Percentiles rank a stretch among this genome's conserved stretches.
These are phyloP conservation scores for Poecilus cupreus DNA, from an alignment of 2,888 invertebrate species.

Conservation along the genomic window DNA sequence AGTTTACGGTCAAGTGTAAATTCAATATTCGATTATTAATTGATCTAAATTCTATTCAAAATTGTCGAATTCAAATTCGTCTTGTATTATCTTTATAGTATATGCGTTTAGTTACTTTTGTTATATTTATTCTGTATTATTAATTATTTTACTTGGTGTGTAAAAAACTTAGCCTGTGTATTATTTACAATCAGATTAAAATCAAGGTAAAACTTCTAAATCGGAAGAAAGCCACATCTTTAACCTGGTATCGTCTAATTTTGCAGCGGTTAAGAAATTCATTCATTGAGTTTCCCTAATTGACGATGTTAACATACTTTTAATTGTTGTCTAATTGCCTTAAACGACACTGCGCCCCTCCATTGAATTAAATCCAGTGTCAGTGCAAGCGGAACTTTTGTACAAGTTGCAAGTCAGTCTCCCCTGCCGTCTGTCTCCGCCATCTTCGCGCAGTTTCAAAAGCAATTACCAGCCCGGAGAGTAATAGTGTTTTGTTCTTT, in stretches of 20 bases:
- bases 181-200: background rate
- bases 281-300: constrained; percentile 48
- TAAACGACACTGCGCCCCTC: background rate
- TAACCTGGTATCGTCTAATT: constrained; percentile 12
- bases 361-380: constrained; percentile 19
- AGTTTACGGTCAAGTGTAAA: background rate
- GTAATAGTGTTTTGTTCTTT: constrained; percentile 55
- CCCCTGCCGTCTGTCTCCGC: background rate
- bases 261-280: constrained; percentile 37
- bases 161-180: too few relatives aligned
- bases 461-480: constrained; percentile 45
- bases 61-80: too few relatives aligned
- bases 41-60: too few relatives aligned
- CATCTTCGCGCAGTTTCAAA: constrained; percentile 51
- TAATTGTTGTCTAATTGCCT: constrained; percentile 53
- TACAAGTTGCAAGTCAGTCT: constrained; percentile 50
- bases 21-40: background rate
- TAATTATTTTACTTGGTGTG: too few relatives aligned
- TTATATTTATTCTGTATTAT: too few relatives aligned
- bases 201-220: background rate
- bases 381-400: constrained; percentile 45
- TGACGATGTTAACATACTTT: constrained; percentile 57
- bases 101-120: too few relatives aligned
- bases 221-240: constrained; percentile 1
- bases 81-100: too few relatives aligned